Conservation (phyloP, 2,113 vertebrate genomes). For the Myiagra hebetior region DNA sequence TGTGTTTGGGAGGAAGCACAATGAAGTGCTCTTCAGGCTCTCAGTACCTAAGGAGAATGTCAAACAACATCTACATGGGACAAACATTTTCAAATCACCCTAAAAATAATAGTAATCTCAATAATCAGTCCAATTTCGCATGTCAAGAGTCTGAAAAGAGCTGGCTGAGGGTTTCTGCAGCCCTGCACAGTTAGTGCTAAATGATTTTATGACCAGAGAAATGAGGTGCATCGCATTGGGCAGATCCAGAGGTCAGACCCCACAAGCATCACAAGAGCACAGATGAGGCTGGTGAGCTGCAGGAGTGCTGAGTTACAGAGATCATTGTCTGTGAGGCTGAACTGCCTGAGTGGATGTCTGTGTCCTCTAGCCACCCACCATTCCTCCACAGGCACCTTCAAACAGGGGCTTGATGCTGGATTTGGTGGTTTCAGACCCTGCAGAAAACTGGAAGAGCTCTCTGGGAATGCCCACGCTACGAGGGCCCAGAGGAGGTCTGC, state of each 20-base stretch:
- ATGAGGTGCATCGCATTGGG: neutral
- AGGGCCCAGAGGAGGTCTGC: neutral
- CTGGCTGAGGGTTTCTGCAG: neutral
- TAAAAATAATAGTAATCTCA: constrained; percentile 15
- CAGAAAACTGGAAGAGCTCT: neutral
- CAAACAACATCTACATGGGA: neutral
- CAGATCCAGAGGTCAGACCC: neutral
- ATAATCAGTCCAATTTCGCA: neutral
- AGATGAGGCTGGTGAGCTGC: neutral
- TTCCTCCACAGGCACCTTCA: neutral
- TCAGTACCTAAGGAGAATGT: neutral
- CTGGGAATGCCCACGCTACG: neutral
- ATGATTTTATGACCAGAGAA: neutral
- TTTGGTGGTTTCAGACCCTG: neutral
- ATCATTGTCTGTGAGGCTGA: neutral
- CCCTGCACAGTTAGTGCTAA: neutral
- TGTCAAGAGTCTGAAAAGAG: neutral
- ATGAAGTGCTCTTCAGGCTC: constrained; percentile 22
- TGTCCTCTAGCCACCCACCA: neutral
- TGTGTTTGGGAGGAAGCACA: neutral
- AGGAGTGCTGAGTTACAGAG: neutral
- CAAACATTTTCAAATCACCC: constrained; percentile 29
- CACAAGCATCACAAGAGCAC: neutral
- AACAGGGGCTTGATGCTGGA: neutral
- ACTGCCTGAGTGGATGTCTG: neutral